Conservation (phyloP, 2,797 vertebrate species). For the Scyliorhinus canicula region DNA sequence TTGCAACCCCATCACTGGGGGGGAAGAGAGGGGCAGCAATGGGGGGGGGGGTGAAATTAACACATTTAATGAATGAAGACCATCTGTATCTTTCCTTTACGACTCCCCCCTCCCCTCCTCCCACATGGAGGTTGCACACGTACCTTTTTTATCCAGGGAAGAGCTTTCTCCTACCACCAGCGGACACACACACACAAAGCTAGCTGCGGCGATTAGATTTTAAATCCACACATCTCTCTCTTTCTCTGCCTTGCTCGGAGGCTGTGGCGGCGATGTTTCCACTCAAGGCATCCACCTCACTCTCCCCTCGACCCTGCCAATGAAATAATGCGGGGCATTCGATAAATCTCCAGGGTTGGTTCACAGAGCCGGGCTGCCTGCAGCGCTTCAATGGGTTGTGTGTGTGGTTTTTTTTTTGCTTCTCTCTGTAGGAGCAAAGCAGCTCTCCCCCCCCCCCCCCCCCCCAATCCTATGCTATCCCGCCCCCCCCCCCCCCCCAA, state of each 20-base stretch:
- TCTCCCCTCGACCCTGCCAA: not conserved
- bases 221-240: conserved; percentile 22
- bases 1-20: not conserved
- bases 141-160: not conserved
- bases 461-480: too few species aligned
- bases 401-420: too few species aligned
- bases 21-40: too few species aligned
- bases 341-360: not conserved
- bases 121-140: too few species aligned
- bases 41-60: not conserved
- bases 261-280: not conserved
- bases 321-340: not conserved
- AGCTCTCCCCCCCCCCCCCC: not conserved
- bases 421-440: not conserved
- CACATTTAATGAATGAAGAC: not conserved
- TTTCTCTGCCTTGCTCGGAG: not conserved
- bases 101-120: too few species aligned
- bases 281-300: not conserved
- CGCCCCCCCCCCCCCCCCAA: not conserved
- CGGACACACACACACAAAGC: not conserved
- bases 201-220: not conserved
- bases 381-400: not conserved
- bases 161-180: not conserved
- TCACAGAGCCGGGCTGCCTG: too few species aligned
- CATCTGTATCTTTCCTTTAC: too few species aligned